Evolutionary conservation across 2,888 invertebrate genomes (phyloP).

Genomic region (Scaptomyza tumidula): DNA sequence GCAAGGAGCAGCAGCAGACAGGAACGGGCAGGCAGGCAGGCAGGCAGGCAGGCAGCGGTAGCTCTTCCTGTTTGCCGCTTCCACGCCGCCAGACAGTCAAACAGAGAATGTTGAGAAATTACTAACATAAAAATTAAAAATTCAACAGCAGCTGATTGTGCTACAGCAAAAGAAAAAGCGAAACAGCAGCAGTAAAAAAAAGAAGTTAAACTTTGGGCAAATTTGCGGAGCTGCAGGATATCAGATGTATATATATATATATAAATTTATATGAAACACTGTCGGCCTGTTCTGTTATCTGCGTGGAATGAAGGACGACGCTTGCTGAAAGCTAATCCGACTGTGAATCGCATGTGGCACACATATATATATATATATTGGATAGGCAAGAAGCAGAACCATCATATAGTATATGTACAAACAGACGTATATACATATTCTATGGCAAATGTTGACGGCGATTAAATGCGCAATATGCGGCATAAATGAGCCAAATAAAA

Average conservation of each 20-base stretch:
- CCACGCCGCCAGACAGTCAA: conserved; percentile 30
- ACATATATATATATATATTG: neutral
- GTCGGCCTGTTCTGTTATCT: conserved; percentile 13
- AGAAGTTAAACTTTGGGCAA: conserved; percentile 41
- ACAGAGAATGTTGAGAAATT: conserved; percentile 71
- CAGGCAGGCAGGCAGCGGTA: conserved; percentile 25
- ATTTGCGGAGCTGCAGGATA: conserved; percentile 36
- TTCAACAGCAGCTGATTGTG: conserved; percentile 78
- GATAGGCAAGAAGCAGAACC: neutral
- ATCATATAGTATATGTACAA: neutral
- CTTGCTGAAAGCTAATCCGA: conserved; percentile 60
- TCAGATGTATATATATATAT: conserved; percentile 1
- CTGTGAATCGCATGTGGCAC: conserved; percentile 46
- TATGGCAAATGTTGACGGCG: conserved; percentile 64
- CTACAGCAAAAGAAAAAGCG: neutral
- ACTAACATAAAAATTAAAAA: conserved; percentile 81
- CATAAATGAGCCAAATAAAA: conserved; percentile 77
- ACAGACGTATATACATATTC: conserved; percentile 9
- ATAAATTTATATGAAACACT: conserved; percentile 31
- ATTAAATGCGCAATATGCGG: conserved; percentile 77
- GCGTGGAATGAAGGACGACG: conserved; percentile 16
- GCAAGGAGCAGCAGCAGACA: conserved; percentile 24
- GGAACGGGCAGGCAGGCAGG: neutral
- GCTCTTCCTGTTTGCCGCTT: conserved; percentile 34
- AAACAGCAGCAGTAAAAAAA: conserved; percentile 10